Evolutionary conservation across 23 tunicate genomes (phyloP).

Genomic region (Ciona savignyi): DNA sequence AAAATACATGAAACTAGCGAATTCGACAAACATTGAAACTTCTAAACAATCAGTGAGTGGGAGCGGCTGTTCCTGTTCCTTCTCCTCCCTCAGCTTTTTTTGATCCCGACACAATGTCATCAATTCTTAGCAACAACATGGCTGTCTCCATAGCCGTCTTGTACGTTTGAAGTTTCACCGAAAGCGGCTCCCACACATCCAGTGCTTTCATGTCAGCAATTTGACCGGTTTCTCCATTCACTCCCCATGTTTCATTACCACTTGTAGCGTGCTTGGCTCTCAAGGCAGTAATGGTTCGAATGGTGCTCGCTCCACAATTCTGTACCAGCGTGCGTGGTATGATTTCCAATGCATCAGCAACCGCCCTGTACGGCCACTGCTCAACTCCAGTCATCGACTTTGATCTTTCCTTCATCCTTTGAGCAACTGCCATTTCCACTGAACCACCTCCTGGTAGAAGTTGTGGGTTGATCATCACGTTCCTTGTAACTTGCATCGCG

Average conservation of each 20-base stretch:
- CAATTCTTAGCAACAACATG: conserved; percentile 81
- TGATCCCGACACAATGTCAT: conserved; percentile 90
- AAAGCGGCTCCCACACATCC: conserved; percentile 90
- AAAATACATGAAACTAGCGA: too few relatives aligned
- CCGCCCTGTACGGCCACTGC: conserved; percentile 96
- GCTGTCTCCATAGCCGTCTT: conserved; percentile 99
- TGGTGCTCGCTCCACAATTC: conserved; percentile 94
- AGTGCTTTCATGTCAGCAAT: conserved; percentile 76
- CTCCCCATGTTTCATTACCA: conserved; percentile 77
- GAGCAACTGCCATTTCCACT: conserved; percentile 92
- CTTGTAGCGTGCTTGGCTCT: conserved; percentile 75
- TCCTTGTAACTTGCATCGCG: conserved; percentile 96
- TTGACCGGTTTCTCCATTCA: conserved; percentile 82
- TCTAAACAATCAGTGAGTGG: too few relatives aligned
- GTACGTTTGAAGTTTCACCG: conserved; percentile 87
- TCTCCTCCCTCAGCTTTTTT: conserved; percentile 81
- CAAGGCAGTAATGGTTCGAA: conserved; percentile 71
- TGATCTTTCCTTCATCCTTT: conserved; percentile 63
- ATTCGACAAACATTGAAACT: too few relatives aligned
- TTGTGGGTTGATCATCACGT: conserved; percentile 85
- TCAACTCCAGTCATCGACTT: conserved; percentile 95
- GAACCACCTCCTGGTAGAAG: conserved; percentile 97
- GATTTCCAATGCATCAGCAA: conserved; percentile 89
- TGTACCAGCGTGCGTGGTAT: conserved; percentile 90
- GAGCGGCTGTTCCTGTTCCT: conserved; percentile 58